Conservation (phyloP, 1,140 invertebrate species). For the Lanistes nyassanus region DNA sequence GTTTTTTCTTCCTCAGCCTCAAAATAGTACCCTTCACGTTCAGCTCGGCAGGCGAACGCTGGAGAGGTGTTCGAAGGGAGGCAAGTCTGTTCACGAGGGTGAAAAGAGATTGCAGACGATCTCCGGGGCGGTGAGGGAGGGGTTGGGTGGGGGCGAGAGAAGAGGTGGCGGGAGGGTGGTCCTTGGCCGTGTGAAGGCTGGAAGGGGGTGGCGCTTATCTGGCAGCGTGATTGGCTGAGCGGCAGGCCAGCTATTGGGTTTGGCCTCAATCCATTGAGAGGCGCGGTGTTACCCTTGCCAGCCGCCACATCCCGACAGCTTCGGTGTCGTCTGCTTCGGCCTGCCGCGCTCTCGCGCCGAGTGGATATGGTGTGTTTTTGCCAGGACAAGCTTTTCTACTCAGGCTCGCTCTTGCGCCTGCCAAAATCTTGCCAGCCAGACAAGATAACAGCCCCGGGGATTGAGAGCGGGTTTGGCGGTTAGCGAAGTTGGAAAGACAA, state of each 20-base stretch:
- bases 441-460: not conserved
- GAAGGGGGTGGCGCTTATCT: slow-evolving; percentile 23
- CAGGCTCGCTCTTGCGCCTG: slow-evolving; percentile 17
- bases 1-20: slow-evolving; percentile 9
- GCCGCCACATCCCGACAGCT: slow-evolving; percentile 19
- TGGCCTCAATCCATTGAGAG: slow-evolving; percentile 28
- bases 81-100: slow-evolving; percentile 15
- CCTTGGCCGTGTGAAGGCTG: not conserved
- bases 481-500: not conserved
- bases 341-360: slow-evolving; percentile 6
- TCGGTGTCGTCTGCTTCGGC: slow-evolving; percentile 28
- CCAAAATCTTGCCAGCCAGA: slow-evolving; percentile 13
- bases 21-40: too few species aligned
- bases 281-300: slow-evolving; percentile 21
- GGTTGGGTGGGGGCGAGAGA: not conserved
- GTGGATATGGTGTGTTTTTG: slow-evolving; percentile 17
- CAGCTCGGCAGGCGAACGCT: not conserved
- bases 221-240: slow-evolving; percentile 27
- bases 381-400: slow-evolving; percentile 23
- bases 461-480: not conserved
- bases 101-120: slow-evolving; percentile 20
- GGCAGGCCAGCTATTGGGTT: slow-evolving; percentile 25
- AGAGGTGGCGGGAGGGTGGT: not conserved
- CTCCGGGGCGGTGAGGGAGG: not conserved
- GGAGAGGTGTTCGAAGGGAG: slow-evolving; percentile 18